Evolutionary conservation across 2,113 vertebrate genomes (phyloP).

Genomic region (Plotosus lineatus): DNA sequence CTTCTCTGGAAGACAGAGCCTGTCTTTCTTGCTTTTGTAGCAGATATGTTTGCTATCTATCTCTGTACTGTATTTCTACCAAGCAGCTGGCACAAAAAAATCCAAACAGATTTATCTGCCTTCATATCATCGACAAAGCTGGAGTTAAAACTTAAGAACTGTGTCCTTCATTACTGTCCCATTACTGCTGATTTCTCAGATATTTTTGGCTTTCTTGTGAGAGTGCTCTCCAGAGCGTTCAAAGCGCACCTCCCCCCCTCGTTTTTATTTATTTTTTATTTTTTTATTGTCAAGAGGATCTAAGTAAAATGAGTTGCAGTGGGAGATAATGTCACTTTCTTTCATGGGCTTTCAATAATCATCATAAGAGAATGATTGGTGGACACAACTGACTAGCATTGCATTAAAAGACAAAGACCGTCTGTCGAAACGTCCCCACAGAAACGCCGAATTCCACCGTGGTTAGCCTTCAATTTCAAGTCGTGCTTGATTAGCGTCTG

Average conservation of each 20-base stretch:
- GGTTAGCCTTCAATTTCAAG: conserved; percentile 44
- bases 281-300: conserved; percentile 47
- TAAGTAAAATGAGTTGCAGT: conserved; percentile 42
- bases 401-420: conserved; percentile 42
- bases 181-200: conserved; percentile 21
- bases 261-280: not conserved
- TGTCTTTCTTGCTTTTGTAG: conserved; percentile 41
- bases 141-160: not conserved
- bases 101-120: not conserved
- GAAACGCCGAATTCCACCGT: conserved; percentile 40
- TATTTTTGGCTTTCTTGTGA: conserved; percentile 24
- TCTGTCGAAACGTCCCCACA: conserved; percentile 47
- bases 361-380: conserved; percentile 43
- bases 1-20: not conserved
- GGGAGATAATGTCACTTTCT: conserved; percentile 37
- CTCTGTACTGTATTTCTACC: conserved; percentile 57
- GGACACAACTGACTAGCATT: conserved; percentile 50
- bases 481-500: conserved; percentile 47
- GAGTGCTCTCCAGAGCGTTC: conserved; percentile 16
- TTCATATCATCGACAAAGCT: conserved; percentile 19
- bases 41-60: conserved; percentile 59
- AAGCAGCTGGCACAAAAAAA: conserved; percentile 53
- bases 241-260: too few relatives aligned
- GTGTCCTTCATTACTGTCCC: conserved; percentile 19
- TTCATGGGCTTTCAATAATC: conserved; percentile 47